Base-by-base conservation (phyloP, 2,797 vertebrate genomes). In the Australoheros facetus region DNA sequence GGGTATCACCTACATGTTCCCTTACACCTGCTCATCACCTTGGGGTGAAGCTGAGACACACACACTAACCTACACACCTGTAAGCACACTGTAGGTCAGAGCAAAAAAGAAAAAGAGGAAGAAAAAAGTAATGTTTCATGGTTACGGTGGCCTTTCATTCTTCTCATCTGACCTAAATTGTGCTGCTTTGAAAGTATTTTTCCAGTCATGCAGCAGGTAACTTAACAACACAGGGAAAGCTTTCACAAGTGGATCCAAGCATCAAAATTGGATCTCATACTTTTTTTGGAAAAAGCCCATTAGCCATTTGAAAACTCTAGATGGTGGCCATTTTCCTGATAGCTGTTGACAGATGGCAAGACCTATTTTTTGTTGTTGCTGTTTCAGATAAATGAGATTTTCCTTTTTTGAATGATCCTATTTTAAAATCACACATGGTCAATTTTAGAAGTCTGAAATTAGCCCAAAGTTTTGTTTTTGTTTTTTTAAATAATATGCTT, bases 11-110 rank as follows among this genome's bases (percentile, higher is more conserved):
- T 81, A 26, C 72, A 77, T 53, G 78, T 85, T 82, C 56, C 81
- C 64, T 83, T 82, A 86, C 87, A 89, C 69, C 85, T 88, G 88
- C 58, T 85, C 83, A 73, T 91, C 82, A 87, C 75, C 80, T 71
- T 7, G 3, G 56, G 81, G 73, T 83, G 60, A 82, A 39, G 73
- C 72, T 57, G 23, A 82, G 42, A 78, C n/a, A 60, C 32, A 71
- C 42, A 48, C 3, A 74, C 39, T 69, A 32, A 58, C 42, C 37
- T 16, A 53, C 5, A 73, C n/a, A 72, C 57, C 48, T 48, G 72
- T 71, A 72, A 54, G 71, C 76, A 73, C 71, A 51, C 56, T 7
- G 28, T 1, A 48, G 60, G n/a, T 81, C 19, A 75, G 70, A 78
- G 48, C 51, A 51, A 16, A 26, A 66, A 13, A 66, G 39, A 57